Conservation (phyloP, 2,797 vertebrate species). For the Brachyrhaphis roseni region DNA sequence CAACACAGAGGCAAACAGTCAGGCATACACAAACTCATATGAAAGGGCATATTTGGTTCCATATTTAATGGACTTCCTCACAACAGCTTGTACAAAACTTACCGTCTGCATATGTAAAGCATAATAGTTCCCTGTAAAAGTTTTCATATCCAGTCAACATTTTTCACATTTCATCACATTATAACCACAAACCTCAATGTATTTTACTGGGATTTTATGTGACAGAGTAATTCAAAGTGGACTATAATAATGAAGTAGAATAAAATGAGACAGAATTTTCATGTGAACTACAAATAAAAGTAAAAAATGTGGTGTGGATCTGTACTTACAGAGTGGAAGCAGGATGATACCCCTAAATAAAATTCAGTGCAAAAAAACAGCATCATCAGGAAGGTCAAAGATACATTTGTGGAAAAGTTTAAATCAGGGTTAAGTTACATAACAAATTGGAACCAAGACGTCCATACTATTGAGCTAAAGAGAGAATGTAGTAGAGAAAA, state of each 20-base stretch:
- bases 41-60: background rate
- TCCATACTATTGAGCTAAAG: background rate
- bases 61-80: background rate
- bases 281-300: background rate
- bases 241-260: background rate
- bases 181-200: background rate
- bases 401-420: background rate
- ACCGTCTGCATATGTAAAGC: background rate
- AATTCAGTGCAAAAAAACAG: background rate
- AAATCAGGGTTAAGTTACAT: background rate
- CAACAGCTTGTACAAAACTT: background rate
- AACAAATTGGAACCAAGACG: background rate
- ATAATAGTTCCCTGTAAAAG: background rate
- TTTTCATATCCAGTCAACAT: background rate
- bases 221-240: background rate
- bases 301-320: background rate
- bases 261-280: background rate
- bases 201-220: background rate
- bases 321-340: too few species aligned
- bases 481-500: background rate
- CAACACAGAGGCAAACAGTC: background rate
- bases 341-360: background rate
- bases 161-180: background rate
- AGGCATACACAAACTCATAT: background rate
- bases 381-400: background rate